Evolutionary conservation across 2,113 vertebrate species (phyloP).

Genomic region (Egretta garzetta): DNA sequence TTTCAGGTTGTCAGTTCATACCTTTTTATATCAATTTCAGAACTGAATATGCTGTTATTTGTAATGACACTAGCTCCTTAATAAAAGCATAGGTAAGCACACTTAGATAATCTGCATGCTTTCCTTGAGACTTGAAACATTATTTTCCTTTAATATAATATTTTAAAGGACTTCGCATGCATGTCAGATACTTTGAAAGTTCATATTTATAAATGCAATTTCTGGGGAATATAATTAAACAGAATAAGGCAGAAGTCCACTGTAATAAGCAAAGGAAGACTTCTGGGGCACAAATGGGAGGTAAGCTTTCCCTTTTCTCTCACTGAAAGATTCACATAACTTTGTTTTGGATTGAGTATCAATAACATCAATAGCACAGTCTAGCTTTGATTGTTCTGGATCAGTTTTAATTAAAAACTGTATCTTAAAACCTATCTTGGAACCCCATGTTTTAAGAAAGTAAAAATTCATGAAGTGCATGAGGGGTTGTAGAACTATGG

Average conservation of each 20-base stretch:
- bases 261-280: not conserved
- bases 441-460: not conserved
- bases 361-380: not conserved
- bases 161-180: not conserved
- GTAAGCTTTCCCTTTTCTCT: not conserved
- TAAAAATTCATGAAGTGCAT: not conserved
- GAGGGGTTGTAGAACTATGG: not conserved
- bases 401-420: not conserved
- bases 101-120: not conserved
- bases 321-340: not conserved
- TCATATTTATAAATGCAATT: not conserved
- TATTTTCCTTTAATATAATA: not conserved
- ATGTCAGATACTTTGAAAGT: not conserved
- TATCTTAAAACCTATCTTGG: not conserved
- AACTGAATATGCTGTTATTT: slow-evolving; percentile 34
- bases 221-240: not conserved
- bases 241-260: not conserved
- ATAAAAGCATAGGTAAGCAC: not conserved
- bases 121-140: not conserved
- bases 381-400: not conserved
- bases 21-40: not conserved
- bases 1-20: not conserved
- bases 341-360: not conserved
- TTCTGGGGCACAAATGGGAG: not conserved
- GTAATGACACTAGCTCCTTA: not conserved